Conservation (phyloP, 2,797 vertebrate species). For the Muscicapa comitata region DNA sequence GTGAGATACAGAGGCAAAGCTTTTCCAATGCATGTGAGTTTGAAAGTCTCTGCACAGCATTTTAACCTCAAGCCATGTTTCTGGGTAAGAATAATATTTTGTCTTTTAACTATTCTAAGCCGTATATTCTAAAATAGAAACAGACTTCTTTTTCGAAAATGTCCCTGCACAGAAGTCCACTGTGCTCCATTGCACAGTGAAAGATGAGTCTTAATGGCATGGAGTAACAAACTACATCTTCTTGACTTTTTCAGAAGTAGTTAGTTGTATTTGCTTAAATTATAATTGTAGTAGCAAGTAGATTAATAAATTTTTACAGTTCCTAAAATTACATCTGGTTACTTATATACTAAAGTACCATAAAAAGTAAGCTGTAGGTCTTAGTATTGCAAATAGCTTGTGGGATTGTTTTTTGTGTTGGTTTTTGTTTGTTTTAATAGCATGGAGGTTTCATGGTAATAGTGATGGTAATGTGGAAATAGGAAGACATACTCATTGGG, state of each 20-base stretch:
- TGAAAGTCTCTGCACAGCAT: background rate
- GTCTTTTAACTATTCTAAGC: background rate
- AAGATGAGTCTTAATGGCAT: background rate
- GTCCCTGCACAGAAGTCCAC: background rate
- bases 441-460: background rate
- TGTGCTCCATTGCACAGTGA: background rate
- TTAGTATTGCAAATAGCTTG: background rate
- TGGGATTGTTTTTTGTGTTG: background rate
- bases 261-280: background rate
- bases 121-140: background rate
- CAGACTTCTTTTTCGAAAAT: background rate
- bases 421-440: background rate
- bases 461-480: background rate
- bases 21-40: background rate
- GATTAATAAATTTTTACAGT: background rate
- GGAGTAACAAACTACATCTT: background rate
- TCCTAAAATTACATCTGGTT: background rate
- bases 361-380: slow-evolving; percentile 20
- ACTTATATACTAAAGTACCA: background rate
- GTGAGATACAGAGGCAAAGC: background rate
- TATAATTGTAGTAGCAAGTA: background rate
- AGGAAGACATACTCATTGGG: background rate
- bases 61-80: background rate
- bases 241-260: background rate
- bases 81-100: background rate